Percentiles rank a stretch among this genome's conserved stretches.
phyloP scores from a whole-genome alignment of 2,888 invertebrate species.

The Calliopum simillimum region DNA sequence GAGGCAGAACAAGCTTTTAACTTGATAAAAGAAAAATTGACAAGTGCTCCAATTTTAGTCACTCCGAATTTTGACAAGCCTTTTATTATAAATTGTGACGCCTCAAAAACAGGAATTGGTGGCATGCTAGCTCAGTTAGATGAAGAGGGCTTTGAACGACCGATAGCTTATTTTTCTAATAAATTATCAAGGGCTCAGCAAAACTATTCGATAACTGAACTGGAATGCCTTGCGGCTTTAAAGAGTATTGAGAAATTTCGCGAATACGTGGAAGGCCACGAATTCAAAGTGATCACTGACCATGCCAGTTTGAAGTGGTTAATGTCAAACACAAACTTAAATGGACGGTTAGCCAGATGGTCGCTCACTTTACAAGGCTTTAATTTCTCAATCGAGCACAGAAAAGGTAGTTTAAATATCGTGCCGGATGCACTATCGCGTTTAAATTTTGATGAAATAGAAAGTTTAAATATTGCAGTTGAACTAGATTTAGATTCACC shows the following conservation, averaged over 20 bases:
- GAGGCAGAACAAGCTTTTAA: conserved; percentile 39
- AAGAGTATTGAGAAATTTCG: conserved; percentile 22
- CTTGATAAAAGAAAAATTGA: conserved; percentile 30
- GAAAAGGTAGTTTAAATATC: conserved; percentile 21
- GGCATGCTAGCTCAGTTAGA: conserved; percentile 35
- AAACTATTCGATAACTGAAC: conserved; percentile 36
- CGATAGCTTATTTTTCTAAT: conserved; percentile 36
- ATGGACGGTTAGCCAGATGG: conserved; percentile 17
- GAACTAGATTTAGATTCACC: conserved; percentile 16
- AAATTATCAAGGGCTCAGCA: conserved; percentile 38
- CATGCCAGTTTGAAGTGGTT: conserved; percentile 17
- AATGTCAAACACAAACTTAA: conserved; percentile 14
- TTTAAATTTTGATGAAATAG: neutral
- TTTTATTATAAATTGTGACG: conserved; percentile 40
- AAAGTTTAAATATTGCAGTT: neutral
- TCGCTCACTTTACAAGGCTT: conserved; percentile 26
- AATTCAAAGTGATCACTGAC: conserved; percentile 19
- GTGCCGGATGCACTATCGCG: conserved; percentile 28
- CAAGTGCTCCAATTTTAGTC: conserved; percentile 38
- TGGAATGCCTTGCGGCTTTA: conserved; percentile 17
- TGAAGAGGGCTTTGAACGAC: conserved; percentile 33
- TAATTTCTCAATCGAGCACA: too few species aligned
- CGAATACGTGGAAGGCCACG: conserved; percentile 10
- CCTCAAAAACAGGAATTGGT: conserved; percentile 31
- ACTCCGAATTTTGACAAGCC: conserved; percentile 39